These are phyloP conservation scores for Tetragonisca angustula DNA, from an alignment of 2,888 invertebrate species.

Conservation along the genomic window DNA sequence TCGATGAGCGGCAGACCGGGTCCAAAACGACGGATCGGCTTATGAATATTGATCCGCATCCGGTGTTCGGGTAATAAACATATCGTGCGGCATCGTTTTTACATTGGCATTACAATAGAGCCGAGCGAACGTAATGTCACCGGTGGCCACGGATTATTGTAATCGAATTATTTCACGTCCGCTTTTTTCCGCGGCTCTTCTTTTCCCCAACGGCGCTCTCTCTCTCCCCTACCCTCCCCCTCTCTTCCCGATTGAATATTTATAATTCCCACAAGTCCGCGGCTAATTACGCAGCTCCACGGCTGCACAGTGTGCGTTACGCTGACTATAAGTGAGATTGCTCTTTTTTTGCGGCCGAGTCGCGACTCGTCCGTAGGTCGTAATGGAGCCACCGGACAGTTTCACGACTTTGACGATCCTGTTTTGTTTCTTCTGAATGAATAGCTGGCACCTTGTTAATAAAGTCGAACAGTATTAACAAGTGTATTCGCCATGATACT, in stretches of 20 bases:
- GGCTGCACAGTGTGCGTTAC: slow-evolving; percentile 11
- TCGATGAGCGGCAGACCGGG: slow-evolving; percentile 63
- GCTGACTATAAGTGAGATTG: slow-evolving; percentile 15
- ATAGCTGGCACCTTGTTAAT: not conserved
- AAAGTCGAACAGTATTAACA: not conserved
- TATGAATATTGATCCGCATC: slow-evolving; percentile 81
- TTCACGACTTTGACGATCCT: not conserved
- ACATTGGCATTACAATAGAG: slow-evolving; percentile 66
- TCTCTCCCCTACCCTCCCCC: no score
- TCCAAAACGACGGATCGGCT: slow-evolving; percentile 62
- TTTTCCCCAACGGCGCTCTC: not conserved
- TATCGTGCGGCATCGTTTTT: slow-evolving; percentile 67
- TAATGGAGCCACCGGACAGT: not conserved
- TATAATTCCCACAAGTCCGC: slow-evolving; percentile 51
- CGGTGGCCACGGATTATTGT: slow-evolving; percentile 62
- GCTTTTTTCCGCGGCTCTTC: slow-evolving; percentile 24
- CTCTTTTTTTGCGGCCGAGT: slow-evolving; percentile 4
- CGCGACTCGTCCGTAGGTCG: not conserved
- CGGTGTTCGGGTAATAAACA: slow-evolving; percentile 71
- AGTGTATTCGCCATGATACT: no score
- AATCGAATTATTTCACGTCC: slow-evolving; percentile 59
- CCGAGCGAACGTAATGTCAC: slow-evolving; percentile 60
- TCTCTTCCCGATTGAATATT: slow-evolving; percentile 36
- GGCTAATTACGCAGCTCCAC: slow-evolving; percentile 38
- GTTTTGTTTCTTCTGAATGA: not conserved